These are phyloP conservation scores for Drosophila rhopaloa DNA, from an alignment of 1,140 invertebrate species.

Conservation along the genomic window DNA sequence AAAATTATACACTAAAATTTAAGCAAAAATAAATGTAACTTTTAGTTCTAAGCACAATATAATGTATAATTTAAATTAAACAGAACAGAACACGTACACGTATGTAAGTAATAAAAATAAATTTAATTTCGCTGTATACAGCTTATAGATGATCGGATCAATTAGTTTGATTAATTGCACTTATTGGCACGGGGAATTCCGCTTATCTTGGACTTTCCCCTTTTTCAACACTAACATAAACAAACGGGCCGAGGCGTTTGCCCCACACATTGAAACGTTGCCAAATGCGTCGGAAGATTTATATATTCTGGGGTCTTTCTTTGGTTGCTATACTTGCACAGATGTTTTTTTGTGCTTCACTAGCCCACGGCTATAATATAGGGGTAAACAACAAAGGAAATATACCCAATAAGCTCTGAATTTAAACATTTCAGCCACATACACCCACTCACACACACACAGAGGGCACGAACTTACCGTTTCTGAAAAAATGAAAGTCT, in stretches of 20 bases:
- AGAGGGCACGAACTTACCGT: conserved; percentile 62
- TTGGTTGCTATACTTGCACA: conserved; percentile 11
- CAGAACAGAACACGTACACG: not conserved
- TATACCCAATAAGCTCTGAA: conserved; percentile 20
- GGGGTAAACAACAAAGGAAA: conserved; percentile 15
- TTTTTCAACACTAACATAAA: conserved; percentile 44
- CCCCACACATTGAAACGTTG: conserved; percentile 23
- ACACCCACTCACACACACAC: conserved; percentile 8
- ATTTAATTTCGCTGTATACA: not conserved
- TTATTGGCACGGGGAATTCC: conserved; percentile 29
- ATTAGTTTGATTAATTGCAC: conserved; percentile 28
- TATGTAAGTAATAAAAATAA: not conserved
- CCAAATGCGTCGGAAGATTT: conserved; percentile 25
- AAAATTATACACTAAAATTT: too few species aligned
- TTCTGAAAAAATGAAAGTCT: conserved; percentile 78
- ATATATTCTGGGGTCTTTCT: conserved; percentile 17
- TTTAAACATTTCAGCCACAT: conserved; percentile 22
- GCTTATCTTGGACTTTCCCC: conserved; percentile 28
- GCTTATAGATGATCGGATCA: conserved; percentile 22
- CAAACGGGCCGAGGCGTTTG: conserved; percentile 13
- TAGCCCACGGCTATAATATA: conserved; percentile 21
- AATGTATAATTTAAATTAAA: not conserved
- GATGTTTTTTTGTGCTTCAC: conserved; percentile 23
- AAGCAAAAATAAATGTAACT: too few species aligned
- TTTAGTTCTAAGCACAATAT: too few species aligned